Conservation (phyloP, 1,140 invertebrate genomes). For the Drosophila yakuba region DNA sequence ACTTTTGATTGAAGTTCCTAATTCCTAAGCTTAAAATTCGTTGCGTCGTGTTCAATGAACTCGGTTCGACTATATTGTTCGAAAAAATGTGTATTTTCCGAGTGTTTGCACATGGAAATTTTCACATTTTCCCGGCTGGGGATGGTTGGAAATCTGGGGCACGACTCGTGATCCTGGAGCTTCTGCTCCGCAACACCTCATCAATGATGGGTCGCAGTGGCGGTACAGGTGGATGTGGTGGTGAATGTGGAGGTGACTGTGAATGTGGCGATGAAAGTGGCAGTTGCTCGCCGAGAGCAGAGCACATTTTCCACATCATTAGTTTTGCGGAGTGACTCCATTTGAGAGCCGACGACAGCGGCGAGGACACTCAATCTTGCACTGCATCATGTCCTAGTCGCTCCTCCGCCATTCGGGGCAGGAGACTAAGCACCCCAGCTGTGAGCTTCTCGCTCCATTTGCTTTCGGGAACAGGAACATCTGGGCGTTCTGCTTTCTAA, state of each 20-base stretch:
- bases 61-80: neutral
- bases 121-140: constrained; percentile 19
- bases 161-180: constrained; percentile 50
- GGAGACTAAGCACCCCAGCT: constrained; percentile 37
- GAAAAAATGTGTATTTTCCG: neutral
- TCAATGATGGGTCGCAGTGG: constrained; percentile 44
- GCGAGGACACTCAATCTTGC: constrained; percentile 52
- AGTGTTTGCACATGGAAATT: constrained; percentile 4
- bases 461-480: constrained; percentile 52
- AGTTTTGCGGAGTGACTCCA: constrained; percentile 80
- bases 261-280: constrained; percentile 1
- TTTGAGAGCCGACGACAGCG: constrained; percentile 64
- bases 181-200: constrained; percentile 58
- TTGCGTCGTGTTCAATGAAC: neutral
- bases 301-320: constrained; percentile 84
- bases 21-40: neutral
- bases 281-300: constrained; percentile 20
- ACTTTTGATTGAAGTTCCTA: too few relatives aligned
- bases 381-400: constrained; percentile 52
- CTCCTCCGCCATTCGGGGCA: neutral
- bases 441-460: constrained; percentile 75
- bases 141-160: constrained; percentile 28
- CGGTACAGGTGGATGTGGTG: neutral
- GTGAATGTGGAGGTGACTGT: constrained; percentile 1
- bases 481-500: constrained; percentile 55